Evolutionary conservation across 2,113 vertebrate species (phyloP), one percentile per base, ranked within the genome.

Genomic region (Laticauda laticaudata): DNA sequence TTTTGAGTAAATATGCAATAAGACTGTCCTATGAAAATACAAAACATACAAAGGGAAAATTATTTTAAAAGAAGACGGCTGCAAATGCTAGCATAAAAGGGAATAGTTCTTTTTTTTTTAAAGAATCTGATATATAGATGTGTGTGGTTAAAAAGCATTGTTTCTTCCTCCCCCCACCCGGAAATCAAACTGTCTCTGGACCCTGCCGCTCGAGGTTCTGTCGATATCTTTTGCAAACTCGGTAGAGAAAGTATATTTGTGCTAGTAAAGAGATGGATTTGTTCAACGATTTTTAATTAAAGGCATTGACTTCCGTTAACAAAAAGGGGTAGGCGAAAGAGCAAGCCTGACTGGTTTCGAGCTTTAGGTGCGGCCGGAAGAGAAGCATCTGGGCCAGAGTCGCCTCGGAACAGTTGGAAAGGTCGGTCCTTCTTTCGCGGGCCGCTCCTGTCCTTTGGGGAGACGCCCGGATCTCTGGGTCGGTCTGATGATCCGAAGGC

Each of bases 211-310:
- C 61, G n/a, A 91, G 43, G 85, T 59, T 21, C 81, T 29, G 39
- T 93, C 29, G 87, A 93, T 51, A 54, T 5, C 53, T 3, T 81
- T 54, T 59, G 5, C 11, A 93, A 92, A 86, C 2, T 43, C 54
- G 92, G 57, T 15, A 69, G 48, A 61, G 69, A 93, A 87, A 90
- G 39, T 87, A 61, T 88, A 91, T 94, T 94, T 64, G 61, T 91
- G 89, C n/a, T 91, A 26, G 87, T 85, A 86, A 92, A 89, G 48
- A 93, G 92, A 93, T 93, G 85, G 93, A 90, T 88, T 91, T 92
- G 48, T 21, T 51, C 91, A 94, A 92, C 93, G 91, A 92, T 93
- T 96, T 95, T 94, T 96, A 95, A 95, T 93, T 95, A 94, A 95
- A 95, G 39, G 26, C 56, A 93, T 92, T 12, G 90, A 94, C 61